These are phyloP conservation scores for Anoplius nigerrimus DNA, from an alignment of 2,888 invertebrate genomes.

Conservation along the genomic window DNA sequence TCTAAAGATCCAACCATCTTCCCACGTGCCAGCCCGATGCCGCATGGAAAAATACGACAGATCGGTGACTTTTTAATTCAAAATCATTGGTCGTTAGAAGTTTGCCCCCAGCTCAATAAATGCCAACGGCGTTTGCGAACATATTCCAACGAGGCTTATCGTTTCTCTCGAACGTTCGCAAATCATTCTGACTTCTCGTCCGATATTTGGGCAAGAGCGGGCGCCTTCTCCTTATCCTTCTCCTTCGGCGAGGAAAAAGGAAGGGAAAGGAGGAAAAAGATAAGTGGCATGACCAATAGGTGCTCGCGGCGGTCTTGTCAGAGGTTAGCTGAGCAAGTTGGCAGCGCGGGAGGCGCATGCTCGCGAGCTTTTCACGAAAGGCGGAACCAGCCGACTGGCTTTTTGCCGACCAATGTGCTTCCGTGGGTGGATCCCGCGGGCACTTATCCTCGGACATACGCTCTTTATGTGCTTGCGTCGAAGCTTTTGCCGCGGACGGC, in stretches of 20 bases:
- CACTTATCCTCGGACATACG: too few relatives aligned
- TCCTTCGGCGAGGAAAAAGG: neutral
- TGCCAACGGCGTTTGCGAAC: neutral
- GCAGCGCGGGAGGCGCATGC: slow-evolving; percentile 45
- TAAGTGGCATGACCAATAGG: too few relatives aligned
- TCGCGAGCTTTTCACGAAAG: slow-evolving; percentile 52
- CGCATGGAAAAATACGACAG: too few relatives aligned
- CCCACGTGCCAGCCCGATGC: too few relatives aligned
- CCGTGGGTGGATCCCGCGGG: slow-evolving; percentile 48
- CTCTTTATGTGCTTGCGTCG: neutral
- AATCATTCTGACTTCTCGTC: neutral
- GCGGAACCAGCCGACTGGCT: slow-evolving; percentile 46
- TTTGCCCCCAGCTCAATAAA: too few relatives aligned
- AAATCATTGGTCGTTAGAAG: too few relatives aligned
- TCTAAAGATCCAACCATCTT: too few relatives aligned
- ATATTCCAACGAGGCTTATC: too few relatives aligned
- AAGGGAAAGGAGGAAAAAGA: neutral
- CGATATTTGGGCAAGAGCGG: neutral
- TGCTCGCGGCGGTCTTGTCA: too few relatives aligned
- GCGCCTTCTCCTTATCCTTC: neutral
- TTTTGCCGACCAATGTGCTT: slow-evolving; percentile 56
- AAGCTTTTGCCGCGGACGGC: neutral
- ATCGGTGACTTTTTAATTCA: too few relatives aligned
- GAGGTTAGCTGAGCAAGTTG: too few relatives aligned
- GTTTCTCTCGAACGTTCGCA: too few relatives aligned